Evolutionary conservation across 2,888 invertebrate species (phyloP).

Genomic region (Tryphoninae sp.): DNA sequence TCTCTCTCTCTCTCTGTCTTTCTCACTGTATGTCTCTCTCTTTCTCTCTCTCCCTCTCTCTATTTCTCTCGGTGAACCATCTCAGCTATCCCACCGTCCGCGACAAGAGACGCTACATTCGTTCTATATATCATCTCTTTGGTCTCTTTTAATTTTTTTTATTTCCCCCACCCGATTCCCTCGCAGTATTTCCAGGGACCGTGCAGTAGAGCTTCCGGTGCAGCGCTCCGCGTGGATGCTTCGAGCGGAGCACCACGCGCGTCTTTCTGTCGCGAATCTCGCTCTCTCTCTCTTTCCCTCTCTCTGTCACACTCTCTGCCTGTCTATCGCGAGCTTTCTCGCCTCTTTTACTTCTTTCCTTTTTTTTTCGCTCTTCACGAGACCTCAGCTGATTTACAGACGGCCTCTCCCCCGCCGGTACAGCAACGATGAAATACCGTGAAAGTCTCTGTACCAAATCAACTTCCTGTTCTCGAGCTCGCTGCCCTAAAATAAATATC

Average conservation of each 20-base stretch:
- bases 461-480: slow-evolving; percentile 17
- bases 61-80: slow-evolving; percentile 8
- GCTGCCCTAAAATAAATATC: neutral
- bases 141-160: slow-evolving; percentile 7
- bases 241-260: slow-evolving; percentile 10
- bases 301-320: neutral
- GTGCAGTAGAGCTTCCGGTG: slow-evolving; percentile 61
- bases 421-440: slow-evolving; percentile 13
- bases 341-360: slow-evolving; percentile 4
- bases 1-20: slow-evolving; percentile 30
- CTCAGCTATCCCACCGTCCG: neutral
- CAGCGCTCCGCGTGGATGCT: slow-evolving; percentile 27
- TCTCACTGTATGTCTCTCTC: neutral
- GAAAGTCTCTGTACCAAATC: slow-evolving; percentile 23
- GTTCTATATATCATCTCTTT: neutral
- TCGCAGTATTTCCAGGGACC: slow-evolving; percentile 46
- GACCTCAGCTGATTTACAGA: slow-evolving; percentile 39
- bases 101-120: neutral
- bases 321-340: slow-evolving; percentile 23
- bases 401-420: slow-evolving; percentile 17
- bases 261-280: slow-evolving; percentile 6
- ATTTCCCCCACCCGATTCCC: slow-evolving; percentile 25
- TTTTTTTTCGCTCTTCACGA: neutral
- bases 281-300: neutral
- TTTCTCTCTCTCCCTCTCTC: too few relatives aligned